Evolutionary conservation across 2,888 invertebrate species (phyloP), one percentile per base, ranked within the genome.

Genomic region (Chrysopilus asiliformis): DNA sequence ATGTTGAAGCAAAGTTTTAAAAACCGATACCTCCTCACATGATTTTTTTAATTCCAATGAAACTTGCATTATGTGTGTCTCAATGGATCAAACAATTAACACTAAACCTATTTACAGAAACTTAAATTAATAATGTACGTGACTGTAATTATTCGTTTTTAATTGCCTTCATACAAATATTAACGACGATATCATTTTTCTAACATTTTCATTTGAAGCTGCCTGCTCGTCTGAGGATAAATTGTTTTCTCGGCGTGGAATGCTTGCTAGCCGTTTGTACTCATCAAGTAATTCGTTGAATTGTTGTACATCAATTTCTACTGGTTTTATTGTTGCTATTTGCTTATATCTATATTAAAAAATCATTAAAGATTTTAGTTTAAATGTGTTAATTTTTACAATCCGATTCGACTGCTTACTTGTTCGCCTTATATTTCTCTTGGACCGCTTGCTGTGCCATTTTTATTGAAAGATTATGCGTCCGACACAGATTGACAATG

Each of bases 391-490:
- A 29, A 13, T 29, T 15, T 8, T 22, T 22, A 22, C 7, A 10
- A 22, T 7, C 10, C 10, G 7, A 32, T 7, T 29, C 12, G 14
- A 10, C 9, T 33, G 61, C 70, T 65, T 51, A 81, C 74, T 81
- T 82, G 57, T 69, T 72, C 47, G 65, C 68, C 60, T 78, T 84
- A 67, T 89, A 94, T 66, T 93, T 94, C 55, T 91, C 90, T 46
- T 77, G 74, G 45, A 91, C 81, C 32, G 91, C 87, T 57, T 83
- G 83, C 56, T 90, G 87, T 25, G 74, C 72, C 47, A 77, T 68
- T 26, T 62, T 66, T 6, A 70, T 58, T 3, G 85, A 80, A 52
- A 73, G 73, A 32, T 66, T 57, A 56, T 85, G 86, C 10, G 83
- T 72, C 49, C 72, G 69, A 39, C 75, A 72, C 40, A 91, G 67